A percentile compares a stretch with the other conserved stretches of the same genome.
These are phyloP conservation scores for Archegozetes longisetosus DNA, from an alignment of 1,140 invertebrate genomes.

Conservation along the genomic window DNA sequence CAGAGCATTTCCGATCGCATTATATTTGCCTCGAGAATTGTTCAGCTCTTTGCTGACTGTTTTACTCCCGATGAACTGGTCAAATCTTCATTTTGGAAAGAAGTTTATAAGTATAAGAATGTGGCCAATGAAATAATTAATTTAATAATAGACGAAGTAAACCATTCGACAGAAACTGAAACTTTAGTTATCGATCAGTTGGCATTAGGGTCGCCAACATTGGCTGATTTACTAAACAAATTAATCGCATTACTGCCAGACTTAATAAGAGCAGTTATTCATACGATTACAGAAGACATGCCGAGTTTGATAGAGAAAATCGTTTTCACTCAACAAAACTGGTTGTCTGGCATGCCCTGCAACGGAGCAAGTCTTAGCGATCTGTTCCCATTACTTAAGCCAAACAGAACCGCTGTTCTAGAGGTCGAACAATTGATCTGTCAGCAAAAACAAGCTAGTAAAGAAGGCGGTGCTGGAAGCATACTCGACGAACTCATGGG, in stretches of 20 bases:
- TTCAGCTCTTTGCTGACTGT: conserved; percentile 4
- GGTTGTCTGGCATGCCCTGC: neutral
- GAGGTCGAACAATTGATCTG: conserved; percentile 7
- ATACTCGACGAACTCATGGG: conserved; percentile 11
- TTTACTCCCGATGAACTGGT: conserved; percentile 5
- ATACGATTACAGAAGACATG: conserved; percentile 2
- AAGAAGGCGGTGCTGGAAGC: neutral
- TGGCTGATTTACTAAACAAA: neutral
- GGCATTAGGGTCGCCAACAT: conserved; percentile 2
- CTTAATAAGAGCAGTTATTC: neutral
- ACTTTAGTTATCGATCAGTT: neutral
- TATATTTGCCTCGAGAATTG: neutral
- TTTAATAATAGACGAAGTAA: conserved; percentile 8
- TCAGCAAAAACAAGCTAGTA: neutral
- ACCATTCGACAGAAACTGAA: conserved; percentile 1
- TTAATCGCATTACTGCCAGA: neutral
- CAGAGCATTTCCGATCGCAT: conserved; percentile 2
- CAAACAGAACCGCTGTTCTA: neutral
- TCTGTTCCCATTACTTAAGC: neutral
- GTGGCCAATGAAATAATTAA: conserved; percentile 5
- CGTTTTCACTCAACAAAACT: neutral
- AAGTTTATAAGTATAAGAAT: conserved; percentile 1
- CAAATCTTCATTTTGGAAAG: conserved; percentile 8
- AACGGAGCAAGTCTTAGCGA: conserved; percentile 3
- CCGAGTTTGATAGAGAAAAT: conserved; percentile 2